phyloP scores from a whole-genome alignment of 2,797 vertebrate genomes.

The Synaphobranchus kaupii region DNA sequence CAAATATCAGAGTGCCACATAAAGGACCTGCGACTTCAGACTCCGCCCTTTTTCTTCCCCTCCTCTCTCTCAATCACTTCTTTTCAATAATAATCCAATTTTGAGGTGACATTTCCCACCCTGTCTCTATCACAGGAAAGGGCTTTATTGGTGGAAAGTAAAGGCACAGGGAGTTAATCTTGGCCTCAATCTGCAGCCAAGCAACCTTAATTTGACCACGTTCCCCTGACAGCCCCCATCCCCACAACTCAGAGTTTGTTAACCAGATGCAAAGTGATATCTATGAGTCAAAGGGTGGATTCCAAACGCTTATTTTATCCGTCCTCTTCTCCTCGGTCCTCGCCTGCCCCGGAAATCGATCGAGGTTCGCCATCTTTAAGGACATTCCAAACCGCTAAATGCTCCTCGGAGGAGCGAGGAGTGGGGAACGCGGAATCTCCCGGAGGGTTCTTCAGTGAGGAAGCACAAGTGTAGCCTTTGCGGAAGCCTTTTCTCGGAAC shows the following conservation, averaged over 20 bases:
- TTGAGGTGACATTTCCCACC: slow-evolving; percentile 40
- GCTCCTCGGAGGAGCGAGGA: too few relatives aligned
- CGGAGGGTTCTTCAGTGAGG: too few relatives aligned
- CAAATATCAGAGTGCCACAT: slow-evolving; percentile 31
- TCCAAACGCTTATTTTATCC: too few relatives aligned
- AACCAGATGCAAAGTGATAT: slow-evolving; percentile 1
- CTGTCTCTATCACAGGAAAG: not conserved
- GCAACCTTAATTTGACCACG: slow-evolving; percentile 18
- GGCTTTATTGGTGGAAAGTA: slow-evolving; percentile 26
- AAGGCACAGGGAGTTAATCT: slow-evolving; percentile 3
- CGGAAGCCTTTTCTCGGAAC: too few relatives aligned
- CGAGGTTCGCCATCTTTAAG: too few relatives aligned
- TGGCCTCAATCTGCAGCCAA: slow-evolving; percentile 2
- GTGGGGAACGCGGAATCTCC: too few relatives aligned
- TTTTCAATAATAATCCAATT: slow-evolving; percentile 37
- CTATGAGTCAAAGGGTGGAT: not conserved
- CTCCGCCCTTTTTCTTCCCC: slow-evolving; percentile 19
- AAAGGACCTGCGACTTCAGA: slow-evolving; percentile 32
- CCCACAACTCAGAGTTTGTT: not conserved
- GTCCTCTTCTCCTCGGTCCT: too few relatives aligned
- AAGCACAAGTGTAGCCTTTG: too few relatives aligned
- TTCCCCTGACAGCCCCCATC: not conserved
- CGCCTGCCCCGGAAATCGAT: too few relatives aligned
- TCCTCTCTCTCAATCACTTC: slow-evolving; percentile 21
- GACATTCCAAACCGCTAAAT: too few relatives aligned